Conservation (phyloP, 2,113 vertebrate species). For the Cyrtonyx montezumae region DNA sequence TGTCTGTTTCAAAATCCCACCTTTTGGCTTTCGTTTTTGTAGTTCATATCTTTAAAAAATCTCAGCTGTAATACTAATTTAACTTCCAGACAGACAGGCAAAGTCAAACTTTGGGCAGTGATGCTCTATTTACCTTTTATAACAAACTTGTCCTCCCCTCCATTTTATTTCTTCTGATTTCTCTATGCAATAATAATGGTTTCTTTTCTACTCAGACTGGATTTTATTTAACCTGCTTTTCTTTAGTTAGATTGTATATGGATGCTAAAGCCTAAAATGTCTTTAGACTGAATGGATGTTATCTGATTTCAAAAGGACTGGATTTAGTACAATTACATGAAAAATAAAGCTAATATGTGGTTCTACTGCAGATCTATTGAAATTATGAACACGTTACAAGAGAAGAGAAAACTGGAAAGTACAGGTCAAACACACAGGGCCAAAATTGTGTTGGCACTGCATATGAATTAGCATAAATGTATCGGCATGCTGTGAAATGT, state of each 20-base stretch:
- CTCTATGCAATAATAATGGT: background rate
- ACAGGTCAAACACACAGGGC: constrained; percentile 15
- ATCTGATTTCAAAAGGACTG: constrained; percentile 33
- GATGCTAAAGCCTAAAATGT: constrained; percentile 35
- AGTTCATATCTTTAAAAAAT: constrained; percentile 24
- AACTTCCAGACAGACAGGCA: background rate
- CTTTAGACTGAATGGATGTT: constrained; percentile 25
- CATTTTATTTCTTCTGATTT: background rate
- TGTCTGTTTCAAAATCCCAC: constrained; percentile 25
- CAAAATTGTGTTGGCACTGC: constrained; percentile 12
- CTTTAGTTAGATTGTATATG: constrained; percentile 15
- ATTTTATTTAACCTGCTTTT: constrained; percentile 48
- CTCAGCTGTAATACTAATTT: constrained; percentile 36
- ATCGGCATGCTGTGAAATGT: constrained; percentile 3
- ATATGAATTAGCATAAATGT: background rate
- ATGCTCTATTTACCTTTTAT: constrained; percentile 24
- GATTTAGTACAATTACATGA: constrained; percentile 11
- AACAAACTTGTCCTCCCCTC: background rate
- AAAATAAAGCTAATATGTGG: constrained; percentile 45
- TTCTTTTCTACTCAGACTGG: constrained; percentile 21
- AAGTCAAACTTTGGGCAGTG: background rate
- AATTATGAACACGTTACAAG: constrained; percentile 41
- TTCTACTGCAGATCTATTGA: constrained; percentile 31
- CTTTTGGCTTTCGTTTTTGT: constrained; percentile 20
- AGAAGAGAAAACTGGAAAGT: constrained; percentile 45